These are phyloP conservation scores for Parazoanthus atlanticus DNA, from an alignment of 92 coral and sea anemone genomes.

Conservation along the genomic window DNA sequence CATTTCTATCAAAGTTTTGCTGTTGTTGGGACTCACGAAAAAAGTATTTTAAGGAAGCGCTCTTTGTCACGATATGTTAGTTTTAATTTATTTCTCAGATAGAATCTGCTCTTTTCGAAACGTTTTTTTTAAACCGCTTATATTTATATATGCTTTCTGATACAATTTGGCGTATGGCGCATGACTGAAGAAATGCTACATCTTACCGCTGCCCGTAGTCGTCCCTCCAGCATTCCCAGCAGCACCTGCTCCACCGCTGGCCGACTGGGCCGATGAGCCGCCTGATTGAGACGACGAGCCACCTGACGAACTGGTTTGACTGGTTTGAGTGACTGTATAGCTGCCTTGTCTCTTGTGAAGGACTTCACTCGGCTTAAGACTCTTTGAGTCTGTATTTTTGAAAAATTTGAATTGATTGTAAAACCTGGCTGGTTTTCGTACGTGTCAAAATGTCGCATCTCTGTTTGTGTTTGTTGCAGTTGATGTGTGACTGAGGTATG, in stretches of 20 bases:
- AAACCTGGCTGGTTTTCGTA: not conserved
- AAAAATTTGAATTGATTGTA: constrained; percentile 8
- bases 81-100: no score
- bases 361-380: constrained; percentile 15
- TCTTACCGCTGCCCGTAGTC: constrained; percentile 32
- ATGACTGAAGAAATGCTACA: constrained; percentile 18
- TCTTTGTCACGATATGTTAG: no score
- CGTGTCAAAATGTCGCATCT: not conserved
- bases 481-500: not conserved
- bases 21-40: no score
- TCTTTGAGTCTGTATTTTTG: constrained; percentile 30
- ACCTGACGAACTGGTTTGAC: constrained; percentile 17
- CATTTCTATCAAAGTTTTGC: no score
- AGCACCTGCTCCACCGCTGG: constrained; percentile 33
- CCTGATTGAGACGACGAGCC: constrained; percentile 19
- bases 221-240: not conserved
- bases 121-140: no score
- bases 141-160: no score
- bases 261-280: constrained; percentile 11
- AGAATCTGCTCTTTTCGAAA: no score
- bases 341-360: constrained; percentile 30
- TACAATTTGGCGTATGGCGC: constrained; percentile 2
- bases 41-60: no score
- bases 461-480: not conserved
- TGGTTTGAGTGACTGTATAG: constrained; percentile 35